Percentiles rank a stretch among this genome's conserved stretches.
Conservation (phyloP, 2,888 invertebrate species). For the Poecilus cupreus region DNA sequence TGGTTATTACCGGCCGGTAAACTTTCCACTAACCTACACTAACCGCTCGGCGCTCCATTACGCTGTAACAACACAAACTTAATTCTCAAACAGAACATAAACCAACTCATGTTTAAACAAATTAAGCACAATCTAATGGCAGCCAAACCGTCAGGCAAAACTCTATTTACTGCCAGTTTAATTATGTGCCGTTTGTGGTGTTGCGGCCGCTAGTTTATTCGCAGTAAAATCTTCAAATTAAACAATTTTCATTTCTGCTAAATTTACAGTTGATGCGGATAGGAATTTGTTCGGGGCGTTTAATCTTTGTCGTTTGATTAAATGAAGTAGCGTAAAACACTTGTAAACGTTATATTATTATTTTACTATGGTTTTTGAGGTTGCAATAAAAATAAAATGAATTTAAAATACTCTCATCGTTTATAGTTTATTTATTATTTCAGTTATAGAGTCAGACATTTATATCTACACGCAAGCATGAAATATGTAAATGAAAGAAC, state of each 20-base stretch:
- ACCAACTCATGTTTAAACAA: slow-evolving; percentile 56
- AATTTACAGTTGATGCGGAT: neutral
- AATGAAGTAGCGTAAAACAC: too few relatives aligned
- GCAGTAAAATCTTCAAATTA: slow-evolving; percentile 38
- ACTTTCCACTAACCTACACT: slow-evolving; percentile 47
- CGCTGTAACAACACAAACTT: slow-evolving; percentile 43
- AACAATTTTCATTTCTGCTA: slow-evolving; percentile 1
- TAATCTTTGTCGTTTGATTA: too few relatives aligned
- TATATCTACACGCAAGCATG: too few relatives aligned
- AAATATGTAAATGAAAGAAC: too few relatives aligned
- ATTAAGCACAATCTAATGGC: slow-evolving; percentile 52
- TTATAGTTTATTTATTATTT: too few relatives aligned
- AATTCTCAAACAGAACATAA: slow-evolving; percentile 57
- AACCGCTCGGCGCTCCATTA: slow-evolving; percentile 41
- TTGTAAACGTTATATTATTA: too few relatives aligned
- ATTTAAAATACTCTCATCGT: too few relatives aligned
- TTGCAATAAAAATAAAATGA: too few relatives aligned
- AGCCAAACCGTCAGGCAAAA: slow-evolving; percentile 40
- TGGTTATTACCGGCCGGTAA: slow-evolving; percentile 30
- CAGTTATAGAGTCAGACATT: too few relatives aligned
- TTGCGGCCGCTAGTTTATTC: slow-evolving; percentile 21
- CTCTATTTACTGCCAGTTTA: slow-evolving; percentile 50
- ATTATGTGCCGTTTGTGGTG: slow-evolving; percentile 48
- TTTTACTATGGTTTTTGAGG: too few relatives aligned
- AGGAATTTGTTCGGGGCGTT: neutral